A percentile compares a stretch with the other conserved stretches of the same genome.
Conservation (phyloP, 2,888 invertebrate genomes). For the Eupithecia vulgata region DNA sequence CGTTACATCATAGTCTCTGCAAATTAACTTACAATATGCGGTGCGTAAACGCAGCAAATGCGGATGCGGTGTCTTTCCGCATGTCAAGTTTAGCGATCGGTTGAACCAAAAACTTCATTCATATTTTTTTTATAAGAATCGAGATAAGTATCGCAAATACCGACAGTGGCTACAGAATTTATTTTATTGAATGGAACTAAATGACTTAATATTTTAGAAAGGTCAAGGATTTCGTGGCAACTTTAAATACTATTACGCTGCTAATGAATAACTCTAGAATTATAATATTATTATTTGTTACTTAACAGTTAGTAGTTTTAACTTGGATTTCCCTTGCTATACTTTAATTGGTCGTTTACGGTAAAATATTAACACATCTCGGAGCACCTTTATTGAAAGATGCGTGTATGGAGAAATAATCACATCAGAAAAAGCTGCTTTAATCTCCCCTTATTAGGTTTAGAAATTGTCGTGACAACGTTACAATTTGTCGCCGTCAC, state of each 20-base stretch:
- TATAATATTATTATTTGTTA: background rate
- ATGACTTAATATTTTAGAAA: background rate
- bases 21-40: background rate
- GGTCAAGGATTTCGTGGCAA: conserved; percentile 4
- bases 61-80: background rate
- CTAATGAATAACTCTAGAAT: background rate
- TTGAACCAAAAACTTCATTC: background rate
- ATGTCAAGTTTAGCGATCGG: conserved; percentile 2
- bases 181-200: background rate
- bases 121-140: background rate
- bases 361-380: background rate
- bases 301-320: background rate
- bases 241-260: background rate
- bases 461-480: conserved; percentile 39
- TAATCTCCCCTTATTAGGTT: conserved; percentile 32
- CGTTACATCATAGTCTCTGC: conserved; percentile 46
- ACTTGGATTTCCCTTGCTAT: background rate
- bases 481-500: conserved; percentile 36
- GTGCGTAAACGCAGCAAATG: background rate
- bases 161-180: background rate
- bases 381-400: background rate
- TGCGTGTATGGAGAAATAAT: background rate
- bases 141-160: background rate
- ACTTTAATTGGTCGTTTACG: background rate
- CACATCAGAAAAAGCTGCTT: background rate